A percentile compares a stretch with the other conserved stretches of the same genome.
Evolutionary conservation across 2,797 vertebrate genomes (phyloP).

Genomic region (Stomatorhinus walkeri): DNA sequence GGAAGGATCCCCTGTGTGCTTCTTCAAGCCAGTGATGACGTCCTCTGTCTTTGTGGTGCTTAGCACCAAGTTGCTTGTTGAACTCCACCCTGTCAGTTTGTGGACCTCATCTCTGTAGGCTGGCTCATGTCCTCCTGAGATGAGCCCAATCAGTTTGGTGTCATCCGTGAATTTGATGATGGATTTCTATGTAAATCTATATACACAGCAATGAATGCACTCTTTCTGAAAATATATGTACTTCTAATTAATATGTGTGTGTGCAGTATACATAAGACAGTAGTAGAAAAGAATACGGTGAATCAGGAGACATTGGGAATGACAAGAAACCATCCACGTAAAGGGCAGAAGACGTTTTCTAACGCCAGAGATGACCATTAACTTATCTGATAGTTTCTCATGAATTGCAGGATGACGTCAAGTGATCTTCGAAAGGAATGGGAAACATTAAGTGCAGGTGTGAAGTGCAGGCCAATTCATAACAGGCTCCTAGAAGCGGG

Average conservation of each 20-base stretch:
- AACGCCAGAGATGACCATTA: neutral
- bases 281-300: neutral
- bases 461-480: neutral
- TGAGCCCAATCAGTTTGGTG: neutral
- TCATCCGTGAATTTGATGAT: neutral
- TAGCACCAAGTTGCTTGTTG: neutral
- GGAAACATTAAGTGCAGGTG: neutral
- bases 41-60: neutral
- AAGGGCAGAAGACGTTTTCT: neutral
- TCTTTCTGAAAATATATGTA: neutral
- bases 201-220: neutral
- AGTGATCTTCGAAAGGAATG: neutral
- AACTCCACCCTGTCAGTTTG: neutral
- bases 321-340: neutral
- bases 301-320: neutral
- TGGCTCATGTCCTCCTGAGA: neutral
- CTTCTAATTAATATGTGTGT: neutral
- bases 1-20: neutral
- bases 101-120: neutral
- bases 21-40: neutral
- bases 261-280: no score
- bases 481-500: neutral
- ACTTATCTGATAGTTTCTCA: neutral
- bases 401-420: neutral
- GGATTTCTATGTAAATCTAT: neutral